Conservation (phyloP, 2,113 vertebrate species). For the Cepphus grylle region DNA sequence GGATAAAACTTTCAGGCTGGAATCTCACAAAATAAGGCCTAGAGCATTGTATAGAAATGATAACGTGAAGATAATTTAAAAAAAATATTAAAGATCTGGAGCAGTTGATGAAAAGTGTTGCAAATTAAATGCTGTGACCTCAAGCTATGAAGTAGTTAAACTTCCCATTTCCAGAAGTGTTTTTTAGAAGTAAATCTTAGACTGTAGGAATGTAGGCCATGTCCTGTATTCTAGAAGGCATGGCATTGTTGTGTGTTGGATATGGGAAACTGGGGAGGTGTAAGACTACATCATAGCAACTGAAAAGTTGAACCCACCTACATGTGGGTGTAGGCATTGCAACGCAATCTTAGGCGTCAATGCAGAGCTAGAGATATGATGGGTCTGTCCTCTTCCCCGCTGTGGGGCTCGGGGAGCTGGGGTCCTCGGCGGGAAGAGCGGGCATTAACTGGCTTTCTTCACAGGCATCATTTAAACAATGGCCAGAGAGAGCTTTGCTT, state of each 20-base stretch:
- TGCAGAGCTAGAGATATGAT: neutral
- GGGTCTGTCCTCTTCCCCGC: no score
- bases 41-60: neutral
- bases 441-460: neutral
- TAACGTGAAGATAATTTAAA: neutral
- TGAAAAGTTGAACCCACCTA: no score
- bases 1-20: neutral
- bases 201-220: neutral
- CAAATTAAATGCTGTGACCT: neutral
- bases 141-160: neutral
- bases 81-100: neutral
- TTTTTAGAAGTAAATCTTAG: neutral
- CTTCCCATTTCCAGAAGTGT: neutral
- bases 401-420: neutral
- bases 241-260: accelerated
- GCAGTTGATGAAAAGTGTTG: neutral
- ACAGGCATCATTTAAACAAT: neutral
- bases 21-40: neutral
- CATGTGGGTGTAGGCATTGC: accelerated
- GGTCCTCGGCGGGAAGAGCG: neutral
- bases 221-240: neutral
- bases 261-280: neutral
- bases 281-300: neutral
- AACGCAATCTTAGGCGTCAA: neutral
- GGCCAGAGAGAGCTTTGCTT: neutral